Conservation (phyloP, 2,797 vertebrate genomes). For the Scolopax bukidnonensis region DNA sequence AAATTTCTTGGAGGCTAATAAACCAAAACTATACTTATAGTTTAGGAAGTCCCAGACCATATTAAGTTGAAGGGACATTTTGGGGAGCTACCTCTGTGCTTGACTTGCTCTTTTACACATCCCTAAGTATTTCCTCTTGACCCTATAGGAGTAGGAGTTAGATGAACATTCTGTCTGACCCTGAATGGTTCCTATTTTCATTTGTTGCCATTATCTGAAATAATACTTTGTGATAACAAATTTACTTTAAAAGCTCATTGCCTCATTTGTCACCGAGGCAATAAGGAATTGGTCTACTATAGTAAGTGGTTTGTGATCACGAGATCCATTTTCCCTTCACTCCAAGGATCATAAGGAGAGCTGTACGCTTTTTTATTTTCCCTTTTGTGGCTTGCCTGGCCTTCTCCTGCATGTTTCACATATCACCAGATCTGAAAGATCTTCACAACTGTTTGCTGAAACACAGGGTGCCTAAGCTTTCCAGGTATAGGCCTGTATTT, state of each 20-base stretch:
- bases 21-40: neutral
- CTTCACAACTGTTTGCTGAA: neutral
- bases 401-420: neutral
- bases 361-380: neutral
- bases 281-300: neutral
- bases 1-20: neutral
- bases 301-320: neutral
- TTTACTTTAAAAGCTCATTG: neutral
- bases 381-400: neutral
- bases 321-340: neutral
- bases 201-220: neutral
- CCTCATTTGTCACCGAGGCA: neutral
- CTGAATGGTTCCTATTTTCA: neutral
- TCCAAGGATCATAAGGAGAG: neutral
- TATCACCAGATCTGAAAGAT: neutral
- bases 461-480: neutral
- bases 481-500: neutral
- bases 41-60: neutral
- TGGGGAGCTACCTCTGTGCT: neutral
- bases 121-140: neutral
- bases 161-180: neutral
- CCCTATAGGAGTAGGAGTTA: neutral
- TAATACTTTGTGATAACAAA: neutral
- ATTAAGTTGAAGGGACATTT: neutral
- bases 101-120: neutral